phyloP scores from a whole-genome alignment of 2,797 vertebrate genomes.

The Neomorphus geoffroyi region DNA sequence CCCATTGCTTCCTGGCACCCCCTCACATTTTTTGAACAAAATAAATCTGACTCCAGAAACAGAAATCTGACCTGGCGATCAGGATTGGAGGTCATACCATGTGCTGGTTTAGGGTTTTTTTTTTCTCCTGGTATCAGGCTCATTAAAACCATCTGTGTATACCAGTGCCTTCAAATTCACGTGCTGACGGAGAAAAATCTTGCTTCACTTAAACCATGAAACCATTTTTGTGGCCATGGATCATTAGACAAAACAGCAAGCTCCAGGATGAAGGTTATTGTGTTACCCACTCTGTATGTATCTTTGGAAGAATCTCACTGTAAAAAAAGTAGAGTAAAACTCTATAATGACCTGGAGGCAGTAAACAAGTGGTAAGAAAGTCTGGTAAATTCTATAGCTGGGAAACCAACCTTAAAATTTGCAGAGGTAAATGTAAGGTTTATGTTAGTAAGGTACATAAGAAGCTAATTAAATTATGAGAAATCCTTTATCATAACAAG shows the following conservation, averaged over 20 bases:
- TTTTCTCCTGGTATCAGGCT: not conserved
- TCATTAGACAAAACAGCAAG: not conserved
- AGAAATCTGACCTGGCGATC: not conserved
- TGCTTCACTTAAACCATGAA: not conserved
- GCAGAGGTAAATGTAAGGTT: not conserved
- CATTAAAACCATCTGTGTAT: constrained; percentile 6
- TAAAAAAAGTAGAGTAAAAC: not conserved
- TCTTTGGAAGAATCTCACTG: not conserved
- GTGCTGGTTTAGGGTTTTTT: not conserved
- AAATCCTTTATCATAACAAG: not conserved
- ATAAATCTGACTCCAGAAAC: not conserved
- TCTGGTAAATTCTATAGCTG: not conserved
- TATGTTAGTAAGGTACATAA: not conserved
- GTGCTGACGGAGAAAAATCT: not conserved
- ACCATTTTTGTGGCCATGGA: not conserved
- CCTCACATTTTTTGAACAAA: not conserved
- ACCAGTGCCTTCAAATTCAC: not conserved
- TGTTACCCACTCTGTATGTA: not conserved
- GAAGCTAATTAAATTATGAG: not conserved
- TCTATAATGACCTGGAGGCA: not conserved
- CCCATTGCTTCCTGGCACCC: not conserved
- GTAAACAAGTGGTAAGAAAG: not conserved
- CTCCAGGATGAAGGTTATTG: not conserved
- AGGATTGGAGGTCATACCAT: not conserved
- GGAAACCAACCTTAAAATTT: not conserved